These are phyloP conservation scores for Pitta sordida DNA, from an alignment of 2,113 vertebrate species.

Conservation along the genomic window DNA sequence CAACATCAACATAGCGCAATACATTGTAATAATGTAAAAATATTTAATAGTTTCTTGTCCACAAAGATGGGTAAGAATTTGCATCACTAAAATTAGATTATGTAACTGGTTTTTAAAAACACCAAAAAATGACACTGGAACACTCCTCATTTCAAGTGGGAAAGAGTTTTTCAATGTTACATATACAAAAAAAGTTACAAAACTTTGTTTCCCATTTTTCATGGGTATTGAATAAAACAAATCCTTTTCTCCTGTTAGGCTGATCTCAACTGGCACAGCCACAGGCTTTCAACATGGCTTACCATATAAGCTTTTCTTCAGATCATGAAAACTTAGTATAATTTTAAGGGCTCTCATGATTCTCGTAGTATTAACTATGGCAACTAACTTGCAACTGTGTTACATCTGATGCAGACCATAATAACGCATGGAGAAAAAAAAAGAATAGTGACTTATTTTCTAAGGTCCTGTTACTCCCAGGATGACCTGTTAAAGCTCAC, in stretches of 20 bases:
- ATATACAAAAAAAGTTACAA: background rate
- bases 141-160: background rate
- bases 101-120: background rate
- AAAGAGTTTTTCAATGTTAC: background rate
- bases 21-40: background rate
- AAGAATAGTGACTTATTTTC: background rate
- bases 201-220: background rate
- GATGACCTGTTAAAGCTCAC: background rate
- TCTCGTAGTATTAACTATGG: background rate
- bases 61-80: background rate
- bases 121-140: background rate
- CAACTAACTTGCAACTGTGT: background rate
- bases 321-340: background rate
- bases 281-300: background rate
- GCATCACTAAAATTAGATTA: background rate
- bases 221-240: background rate
- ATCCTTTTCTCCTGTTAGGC: background rate
- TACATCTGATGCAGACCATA: background rate
- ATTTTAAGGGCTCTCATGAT: background rate
- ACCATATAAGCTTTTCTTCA: background rate
- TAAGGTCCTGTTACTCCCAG: background rate
- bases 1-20: background rate
- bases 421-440: fast-evolving
- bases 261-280: background rate
- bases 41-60: background rate